These are phyloP conservation scores for Hormiphora californensis DNA, from an alignment of 37 sponge, comb jelly and placozoan species.

Conservation along the genomic window DNA sequence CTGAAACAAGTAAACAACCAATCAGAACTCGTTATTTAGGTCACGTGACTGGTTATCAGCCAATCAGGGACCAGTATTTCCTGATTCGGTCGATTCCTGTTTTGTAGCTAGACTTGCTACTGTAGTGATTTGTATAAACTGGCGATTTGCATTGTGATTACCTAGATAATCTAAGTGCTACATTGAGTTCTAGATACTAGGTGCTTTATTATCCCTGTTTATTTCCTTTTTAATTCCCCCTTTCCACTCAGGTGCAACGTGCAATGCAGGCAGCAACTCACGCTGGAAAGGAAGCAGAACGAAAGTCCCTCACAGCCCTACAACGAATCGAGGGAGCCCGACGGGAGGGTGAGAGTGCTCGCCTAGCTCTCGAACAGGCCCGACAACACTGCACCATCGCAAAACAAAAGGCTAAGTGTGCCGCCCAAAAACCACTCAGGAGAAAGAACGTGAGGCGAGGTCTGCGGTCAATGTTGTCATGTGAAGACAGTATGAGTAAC, in stretches of 20 bases:
- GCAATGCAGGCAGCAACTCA: slow-evolving; percentile 53
- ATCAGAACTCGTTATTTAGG: no score
- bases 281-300: slow-evolving; percentile 42
- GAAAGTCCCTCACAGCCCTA: slow-evolving; percentile 41
- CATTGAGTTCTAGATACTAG: no score
- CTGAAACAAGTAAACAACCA: no score
- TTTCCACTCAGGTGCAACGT: slow-evolving; percentile 9
- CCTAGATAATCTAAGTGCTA: not conserved
- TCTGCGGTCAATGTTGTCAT: slow-evolving; percentile 20
- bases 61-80: no score
- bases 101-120: no score
- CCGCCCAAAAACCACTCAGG: slow-evolving; percentile 49
- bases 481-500: slow-evolving; percentile 42
- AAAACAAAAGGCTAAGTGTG: slow-evolving; percentile 44
- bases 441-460: slow-evolving; percentile 9
- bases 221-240: not conserved
- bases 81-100: no score
- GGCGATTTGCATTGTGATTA: no score
- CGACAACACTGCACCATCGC: slow-evolving; percentile 41
- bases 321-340: slow-evolving; percentile 46
- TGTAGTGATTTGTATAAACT: no score
- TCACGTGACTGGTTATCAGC: no score
- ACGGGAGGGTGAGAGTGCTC: slow-evolving; percentile 43
- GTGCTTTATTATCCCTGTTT: not conserved
- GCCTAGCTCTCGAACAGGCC: slow-evolving; percentile 41